Evolutionary conservation across 2,797 vertebrate species (phyloP), one percentile per base, ranked within the genome.

Genomic region (Odontamblyopus rebecca): DNA sequence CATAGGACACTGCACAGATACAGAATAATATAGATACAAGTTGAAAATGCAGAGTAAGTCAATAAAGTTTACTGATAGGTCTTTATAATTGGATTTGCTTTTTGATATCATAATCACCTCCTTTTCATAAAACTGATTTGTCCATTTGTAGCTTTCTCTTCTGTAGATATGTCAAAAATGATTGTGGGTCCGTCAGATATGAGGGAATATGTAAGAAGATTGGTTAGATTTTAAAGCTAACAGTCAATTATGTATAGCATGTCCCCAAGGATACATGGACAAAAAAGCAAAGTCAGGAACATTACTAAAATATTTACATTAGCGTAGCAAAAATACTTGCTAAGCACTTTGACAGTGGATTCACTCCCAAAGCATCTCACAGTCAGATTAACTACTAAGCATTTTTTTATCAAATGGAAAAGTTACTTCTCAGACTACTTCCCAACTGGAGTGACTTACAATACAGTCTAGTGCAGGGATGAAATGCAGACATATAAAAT

Each of bases 1-100:
- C 91, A 0, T 95, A 94, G 81, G 92, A 94, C 61, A 98, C 91
- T 91, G 85, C 2, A 44, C 41, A 57, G 48, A 81, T 6, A 50
- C 30, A 74, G 69, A 4, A 66, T 5, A 79, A 16, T 16, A 29
- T 16, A 48, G 13, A 27, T 26, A 26, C 8, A 48, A 4, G 41
- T 29, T 15, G 18, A 13, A 13, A 48, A 23, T 48, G 35, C 9
- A 63, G n/a, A 32, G 68, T 71, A 60, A 56, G 54, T 26, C 23
- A 26, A 5, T 57, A 26, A 57, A 57, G 16, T 6, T 53, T 19
- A 53, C 5, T 6, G 4, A 53, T 5, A 53, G 16, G 18, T 51
- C 15, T 51, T 5, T 16, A 44, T 0, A 13, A 13, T 44, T 44
- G 41, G 41, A 44, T 44, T 44, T 12, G 11, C 11, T 44, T 1